Evolutionary conservation across 2,113 vertebrate species (phyloP).

Genomic region (Polypterus bichir): DNA sequence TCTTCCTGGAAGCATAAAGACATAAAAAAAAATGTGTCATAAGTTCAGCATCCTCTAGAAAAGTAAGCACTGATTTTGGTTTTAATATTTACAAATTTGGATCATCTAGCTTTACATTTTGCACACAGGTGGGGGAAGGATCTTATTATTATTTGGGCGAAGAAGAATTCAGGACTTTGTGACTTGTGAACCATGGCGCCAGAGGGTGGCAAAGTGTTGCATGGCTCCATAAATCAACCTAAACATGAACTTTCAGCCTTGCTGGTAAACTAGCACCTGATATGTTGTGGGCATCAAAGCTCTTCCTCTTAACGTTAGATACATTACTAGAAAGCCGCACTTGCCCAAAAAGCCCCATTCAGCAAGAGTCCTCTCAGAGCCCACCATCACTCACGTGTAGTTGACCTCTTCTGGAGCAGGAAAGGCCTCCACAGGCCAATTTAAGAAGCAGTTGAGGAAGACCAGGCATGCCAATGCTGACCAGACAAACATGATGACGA

Average conservation of each 20-base stretch:
- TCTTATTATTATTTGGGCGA: too few relatives aligned
- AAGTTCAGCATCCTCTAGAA: too few relatives aligned
- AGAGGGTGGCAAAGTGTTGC: too few relatives aligned
- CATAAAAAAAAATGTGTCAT: background rate
- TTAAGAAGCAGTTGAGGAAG: slow-evolving; percentile 70
- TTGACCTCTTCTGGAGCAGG: slow-evolving; percentile 64
- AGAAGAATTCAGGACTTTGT: too few relatives aligned
- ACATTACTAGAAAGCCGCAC: background rate
- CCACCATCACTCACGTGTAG: slow-evolving; percentile 57
- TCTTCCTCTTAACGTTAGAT: background rate
- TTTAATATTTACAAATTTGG: too few relatives aligned
- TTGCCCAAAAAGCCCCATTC: background rate
- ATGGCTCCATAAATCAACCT: background rate
- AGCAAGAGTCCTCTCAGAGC: too few relatives aligned
- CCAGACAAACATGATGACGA: slow-evolving; percentile 71
- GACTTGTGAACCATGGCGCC: too few relatives aligned
- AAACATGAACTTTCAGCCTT: background rate
- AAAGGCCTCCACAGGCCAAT: slow-evolving; percentile 73
- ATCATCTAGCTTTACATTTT: too few relatives aligned
- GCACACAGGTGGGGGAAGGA: too few relatives aligned
- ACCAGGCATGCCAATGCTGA: slow-evolving; percentile 58
- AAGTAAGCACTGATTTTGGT: too few relatives aligned
- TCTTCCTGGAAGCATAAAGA: slow-evolving; percentile 42
- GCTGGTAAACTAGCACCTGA: background rate
- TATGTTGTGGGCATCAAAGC: background rate